phyloP scores from a whole-genome alignment of 2,888 invertebrate species.

The Lamellibrachia columna region DNA sequence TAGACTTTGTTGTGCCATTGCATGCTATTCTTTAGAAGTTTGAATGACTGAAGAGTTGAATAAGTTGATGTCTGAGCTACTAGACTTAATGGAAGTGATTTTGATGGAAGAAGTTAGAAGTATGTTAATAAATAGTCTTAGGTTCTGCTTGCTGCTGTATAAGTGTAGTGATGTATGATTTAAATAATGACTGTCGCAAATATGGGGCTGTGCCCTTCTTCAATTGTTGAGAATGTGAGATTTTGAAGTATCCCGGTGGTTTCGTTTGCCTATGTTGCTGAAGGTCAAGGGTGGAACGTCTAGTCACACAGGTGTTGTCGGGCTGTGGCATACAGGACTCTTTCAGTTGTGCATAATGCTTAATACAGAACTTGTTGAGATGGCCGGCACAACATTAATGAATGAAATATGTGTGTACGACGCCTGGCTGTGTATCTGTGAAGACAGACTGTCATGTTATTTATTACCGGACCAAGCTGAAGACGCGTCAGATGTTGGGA shows the following conservation, averaged over 20 bases:
- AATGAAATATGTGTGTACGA: neutral
- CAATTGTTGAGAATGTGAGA: conserved; percentile 2
- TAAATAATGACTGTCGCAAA: neutral
- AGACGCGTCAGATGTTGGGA: neutral
- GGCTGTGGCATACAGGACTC: neutral
- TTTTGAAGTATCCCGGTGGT: neutral
- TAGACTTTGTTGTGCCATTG: conserved; percentile 6
- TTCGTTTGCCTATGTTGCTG: neutral
- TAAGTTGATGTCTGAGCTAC: neutral
- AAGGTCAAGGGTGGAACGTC: neutral
- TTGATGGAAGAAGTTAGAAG: neutral
- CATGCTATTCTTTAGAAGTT: conserved; percentile 8
- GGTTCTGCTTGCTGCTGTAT: neutral
- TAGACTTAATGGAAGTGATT: neutral
- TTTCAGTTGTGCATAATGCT: neutral
- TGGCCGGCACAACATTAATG: neutral
- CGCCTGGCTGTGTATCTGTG: neutral
- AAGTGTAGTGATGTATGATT: neutral
- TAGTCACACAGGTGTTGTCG: neutral
- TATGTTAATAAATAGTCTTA: conserved; percentile 6
- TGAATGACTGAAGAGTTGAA: neutral
- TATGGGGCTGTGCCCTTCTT: neutral
- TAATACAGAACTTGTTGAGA: neutral
- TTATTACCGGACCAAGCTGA: conserved; percentile 9
- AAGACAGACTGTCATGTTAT: neutral